phyloP scores from a whole-genome alignment of 2,113 vertebrate genomes.

The Psilopogon haemacephalus region DNA sequence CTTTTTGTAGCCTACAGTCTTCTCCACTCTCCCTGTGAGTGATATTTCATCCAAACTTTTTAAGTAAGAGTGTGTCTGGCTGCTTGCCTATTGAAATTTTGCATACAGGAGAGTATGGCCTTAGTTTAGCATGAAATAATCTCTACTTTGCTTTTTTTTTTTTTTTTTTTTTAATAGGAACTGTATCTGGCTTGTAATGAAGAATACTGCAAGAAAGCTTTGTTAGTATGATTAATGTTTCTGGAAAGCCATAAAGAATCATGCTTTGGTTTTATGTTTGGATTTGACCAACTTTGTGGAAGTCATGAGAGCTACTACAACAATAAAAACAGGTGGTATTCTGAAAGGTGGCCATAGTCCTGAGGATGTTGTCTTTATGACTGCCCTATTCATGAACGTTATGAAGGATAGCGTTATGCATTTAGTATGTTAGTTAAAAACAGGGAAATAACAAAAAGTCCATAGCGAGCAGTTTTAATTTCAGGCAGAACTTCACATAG shows the following conservation, averaged over 20 bases:
- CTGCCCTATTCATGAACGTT: neutral
- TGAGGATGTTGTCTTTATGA: neutral
- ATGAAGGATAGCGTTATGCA: neutral
- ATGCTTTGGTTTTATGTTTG: neutral
- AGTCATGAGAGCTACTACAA: neutral
- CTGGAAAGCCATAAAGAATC: neutral
- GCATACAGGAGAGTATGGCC: neutral
- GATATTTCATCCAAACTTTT: neutral
- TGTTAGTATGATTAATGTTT: neutral
- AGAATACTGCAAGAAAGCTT: neutral
- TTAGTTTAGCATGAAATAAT: slow-evolving; percentile 1
- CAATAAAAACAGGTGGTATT: neutral
- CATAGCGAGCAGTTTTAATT: neutral
- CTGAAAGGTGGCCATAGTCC: neutral
- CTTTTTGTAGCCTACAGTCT: neutral
- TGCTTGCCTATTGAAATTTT: neutral
- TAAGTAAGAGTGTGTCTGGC: neutral
- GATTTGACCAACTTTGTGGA: neutral
- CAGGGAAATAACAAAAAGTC: neutral
- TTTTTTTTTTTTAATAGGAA: neutral
- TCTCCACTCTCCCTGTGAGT: neutral
- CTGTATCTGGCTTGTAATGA: neutral
- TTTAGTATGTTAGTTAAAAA: neutral
- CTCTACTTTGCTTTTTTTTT: neutral
- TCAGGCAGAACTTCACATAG: neutral